Evolutionary conservation across 2,113 vertebrate species (phyloP).

Genomic region (Sardina pilchardus): DNA sequence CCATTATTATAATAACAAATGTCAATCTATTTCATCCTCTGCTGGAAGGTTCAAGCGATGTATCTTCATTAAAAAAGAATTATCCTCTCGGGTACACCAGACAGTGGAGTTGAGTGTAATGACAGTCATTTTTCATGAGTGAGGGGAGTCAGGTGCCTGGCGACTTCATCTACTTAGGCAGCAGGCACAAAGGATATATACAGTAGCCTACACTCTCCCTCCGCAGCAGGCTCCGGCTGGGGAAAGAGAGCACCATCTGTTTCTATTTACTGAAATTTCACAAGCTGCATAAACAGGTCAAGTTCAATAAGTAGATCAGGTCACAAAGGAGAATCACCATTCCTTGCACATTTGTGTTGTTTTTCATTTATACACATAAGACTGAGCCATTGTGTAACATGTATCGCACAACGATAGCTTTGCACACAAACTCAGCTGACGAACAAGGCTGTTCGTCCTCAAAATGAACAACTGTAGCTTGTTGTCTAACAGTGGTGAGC

Average conservation of each 20-base stretch:
- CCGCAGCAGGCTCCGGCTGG: background rate
- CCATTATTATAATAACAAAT: background rate
- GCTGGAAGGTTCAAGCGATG: background rate
- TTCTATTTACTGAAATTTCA: background rate
- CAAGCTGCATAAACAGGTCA: background rate
- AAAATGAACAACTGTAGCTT: background rate
- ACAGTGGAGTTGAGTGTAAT: background rate
- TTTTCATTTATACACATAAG: background rate
- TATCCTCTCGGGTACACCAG: background rate
- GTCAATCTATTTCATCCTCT: background rate
- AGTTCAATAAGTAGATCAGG: background rate
- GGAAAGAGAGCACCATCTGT: background rate
- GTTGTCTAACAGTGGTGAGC: background rate
- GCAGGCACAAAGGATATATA: background rate
- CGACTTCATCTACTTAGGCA: too few species aligned
- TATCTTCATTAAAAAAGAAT: constrained; percentile 6
- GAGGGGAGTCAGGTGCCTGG: background rate
- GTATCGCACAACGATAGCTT: background rate
- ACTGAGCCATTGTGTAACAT: background rate
- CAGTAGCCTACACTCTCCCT: background rate
- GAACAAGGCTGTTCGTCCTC: background rate
- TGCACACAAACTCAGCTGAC: background rate
- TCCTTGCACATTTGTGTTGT: background rate
- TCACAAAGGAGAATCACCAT: background rate
- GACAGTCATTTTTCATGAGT: background rate